Percentiles rank a stretch among this genome's conserved stretches.
Conservation (phyloP, 2,113 vertebrate genomes). For the Periophthalmodon schlosseri region DNA sequence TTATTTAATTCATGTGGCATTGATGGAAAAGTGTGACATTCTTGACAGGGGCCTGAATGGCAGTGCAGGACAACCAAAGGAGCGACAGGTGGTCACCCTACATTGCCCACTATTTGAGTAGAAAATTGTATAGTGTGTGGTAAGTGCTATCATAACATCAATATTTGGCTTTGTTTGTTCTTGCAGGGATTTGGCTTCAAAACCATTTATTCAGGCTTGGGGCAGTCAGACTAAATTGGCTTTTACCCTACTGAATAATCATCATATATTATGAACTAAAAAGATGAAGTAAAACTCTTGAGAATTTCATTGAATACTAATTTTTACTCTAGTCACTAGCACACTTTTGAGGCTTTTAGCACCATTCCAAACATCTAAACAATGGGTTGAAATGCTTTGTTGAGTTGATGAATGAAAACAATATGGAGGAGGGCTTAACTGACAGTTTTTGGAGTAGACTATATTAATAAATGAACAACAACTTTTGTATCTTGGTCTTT, state of each 20-base stretch:
- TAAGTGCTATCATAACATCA: slow-evolving; percentile 64
- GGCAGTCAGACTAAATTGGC: not conserved
- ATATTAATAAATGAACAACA: slow-evolving; percentile 2
- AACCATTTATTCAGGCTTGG: not conserved
- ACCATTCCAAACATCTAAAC: slow-evolving; percentile 36
- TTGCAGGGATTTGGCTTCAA: not conserved
- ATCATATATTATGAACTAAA: not conserved
- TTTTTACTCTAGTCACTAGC: slow-evolving; percentile 29
- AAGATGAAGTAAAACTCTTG: slow-evolving; percentile 34
- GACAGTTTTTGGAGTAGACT: slow-evolving; percentile 23
- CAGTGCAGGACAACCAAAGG: too few species aligned
- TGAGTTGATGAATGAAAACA: not conserved
- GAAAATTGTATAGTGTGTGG: slow-evolving; percentile 35
- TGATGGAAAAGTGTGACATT: too few species aligned
- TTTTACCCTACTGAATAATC: not conserved
- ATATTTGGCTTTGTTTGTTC: not conserved
- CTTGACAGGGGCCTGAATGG: too few species aligned
- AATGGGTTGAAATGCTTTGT: slow-evolving; percentile 33
- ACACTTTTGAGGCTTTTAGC: slow-evolving; percentile 9
- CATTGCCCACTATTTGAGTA: not conserved
- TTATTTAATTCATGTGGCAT: too few species aligned
- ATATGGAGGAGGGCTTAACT: not conserved
- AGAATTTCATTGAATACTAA: slow-evolving; percentile 46
- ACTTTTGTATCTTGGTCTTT: slow-evolving; percentile 1
- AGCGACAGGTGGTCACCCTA: too few species aligned